phyloP scores from a whole-genome alignment of 1,140 invertebrate species.

The Anastrepha ludens region DNA sequence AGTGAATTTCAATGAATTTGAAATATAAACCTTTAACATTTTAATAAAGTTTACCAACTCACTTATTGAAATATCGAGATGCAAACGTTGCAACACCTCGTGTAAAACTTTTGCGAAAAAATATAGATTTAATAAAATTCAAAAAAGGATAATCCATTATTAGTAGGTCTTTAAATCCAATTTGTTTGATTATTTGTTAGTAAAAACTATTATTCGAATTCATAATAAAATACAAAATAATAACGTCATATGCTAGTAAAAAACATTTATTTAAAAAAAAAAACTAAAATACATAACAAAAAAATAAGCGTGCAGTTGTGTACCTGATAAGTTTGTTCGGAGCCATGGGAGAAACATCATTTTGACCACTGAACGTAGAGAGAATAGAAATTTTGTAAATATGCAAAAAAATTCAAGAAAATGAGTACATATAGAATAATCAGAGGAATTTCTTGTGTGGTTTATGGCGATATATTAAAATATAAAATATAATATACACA shows the following conservation, averaged over 20 bases:
- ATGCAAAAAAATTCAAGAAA: slow-evolving; percentile 50
- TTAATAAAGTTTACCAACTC: slow-evolving; percentile 61
- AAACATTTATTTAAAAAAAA: background rate
- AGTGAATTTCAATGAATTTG: background rate
- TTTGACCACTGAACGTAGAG: slow-evolving; percentile 66
- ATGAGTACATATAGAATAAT: slow-evolving; percentile 19
- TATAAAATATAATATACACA: slow-evolving; percentile 26
- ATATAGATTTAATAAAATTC: slow-evolving; percentile 44
- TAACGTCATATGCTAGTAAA: no score
- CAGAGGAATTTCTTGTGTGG: background rate
- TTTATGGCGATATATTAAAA: background rate
- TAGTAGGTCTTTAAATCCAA: slow-evolving; percentile 7
- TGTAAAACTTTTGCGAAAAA: slow-evolving; percentile 68
- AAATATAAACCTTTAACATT: background rate
- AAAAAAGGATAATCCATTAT: slow-evolving; percentile 7
- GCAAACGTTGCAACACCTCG: slow-evolving; percentile 73
- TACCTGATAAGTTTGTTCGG: slow-evolving; percentile 75
- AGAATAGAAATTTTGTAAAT: slow-evolving; percentile 56
- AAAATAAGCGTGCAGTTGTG: slow-evolving; percentile 68
- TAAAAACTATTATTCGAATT: background rate
- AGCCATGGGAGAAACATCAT: slow-evolving; percentile 71
- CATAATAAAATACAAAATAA: no score
- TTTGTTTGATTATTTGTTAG: background rate
- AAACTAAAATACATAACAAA: slow-evolving; percentile 2
- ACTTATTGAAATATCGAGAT: slow-evolving; percentile 74